Evolutionary conservation across 2,888 invertebrate genomes (phyloP), one percentile per base, ranked within the genome.

Genomic region (Cheilosia pagana): DNA sequence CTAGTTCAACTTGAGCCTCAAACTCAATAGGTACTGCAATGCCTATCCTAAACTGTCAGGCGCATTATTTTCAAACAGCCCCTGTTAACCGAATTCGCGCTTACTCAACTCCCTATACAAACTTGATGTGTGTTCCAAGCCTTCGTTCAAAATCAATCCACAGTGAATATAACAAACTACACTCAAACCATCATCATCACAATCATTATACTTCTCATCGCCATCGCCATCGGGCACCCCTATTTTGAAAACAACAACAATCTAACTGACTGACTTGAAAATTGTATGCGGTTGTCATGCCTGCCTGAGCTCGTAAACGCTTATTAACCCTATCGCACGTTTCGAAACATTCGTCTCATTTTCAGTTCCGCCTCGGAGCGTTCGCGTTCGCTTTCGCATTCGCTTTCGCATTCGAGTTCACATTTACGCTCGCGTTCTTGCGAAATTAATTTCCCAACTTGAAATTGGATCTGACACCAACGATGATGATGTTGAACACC

Each of bases 381-480:
- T 16, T 7, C 31, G 35, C 35, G 12, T 35, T 35, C 31, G 31
- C 31, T 3, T 35, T 35, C 31, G 10, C 31, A 3, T 35, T 35
- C 12, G 3, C 35, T n/a, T n/a, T n/a, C n/a, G 31, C 31, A 12
- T 35, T 35, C 31, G 10, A 10, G 10, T 35, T 35, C 12, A 12
- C 35, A 12, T 35, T 35, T 12, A 35, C 35, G 35, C 12, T 35
- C 12, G 12, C 35, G 35, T 70, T 79, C 65, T 60, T 55, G 59
- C 48, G 53, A 82, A 83, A 79, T 74, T 83, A 83, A 83, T 83
- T 83, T 83, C 59, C 70, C 70, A 83, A 75, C 8, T 83, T 79
- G 79, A 83, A 83, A 79, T 79, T 79, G 74, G 70, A 83, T 83
- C 75, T 67, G 85, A 85, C 85, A 71, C 83, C 63, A 59, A 75